phyloP scores from a whole-genome alignment of 2,888 invertebrate genomes.

The Brassicogethes aeneus region DNA sequence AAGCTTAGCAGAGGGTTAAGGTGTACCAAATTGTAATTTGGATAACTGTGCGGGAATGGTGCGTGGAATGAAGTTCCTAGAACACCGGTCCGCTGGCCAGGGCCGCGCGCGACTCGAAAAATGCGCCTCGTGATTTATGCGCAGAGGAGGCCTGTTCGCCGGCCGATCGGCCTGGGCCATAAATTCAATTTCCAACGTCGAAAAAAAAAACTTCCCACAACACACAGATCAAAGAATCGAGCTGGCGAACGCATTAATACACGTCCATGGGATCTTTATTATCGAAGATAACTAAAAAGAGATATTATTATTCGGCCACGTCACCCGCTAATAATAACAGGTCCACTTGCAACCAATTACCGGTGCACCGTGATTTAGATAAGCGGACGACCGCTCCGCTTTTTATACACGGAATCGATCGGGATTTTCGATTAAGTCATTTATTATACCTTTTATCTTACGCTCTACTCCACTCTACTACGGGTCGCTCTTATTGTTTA shows the following conservation, averaged over 20 bases:
- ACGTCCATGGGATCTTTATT: neutral
- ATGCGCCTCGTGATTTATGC: neutral
- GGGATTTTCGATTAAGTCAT: no score
- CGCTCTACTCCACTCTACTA: no score
- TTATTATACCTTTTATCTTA: no score
- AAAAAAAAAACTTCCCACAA: slow-evolving; percentile 1
- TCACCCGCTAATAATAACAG: neutral
- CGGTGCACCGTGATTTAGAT: neutral
- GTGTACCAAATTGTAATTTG: no score
- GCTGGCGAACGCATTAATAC: neutral
- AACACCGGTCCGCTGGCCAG: neutral
- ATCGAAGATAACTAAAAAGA: slow-evolving; percentile 1
- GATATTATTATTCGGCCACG: slow-evolving; percentile 1
- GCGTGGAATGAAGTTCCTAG: no score
- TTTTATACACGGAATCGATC: no score
- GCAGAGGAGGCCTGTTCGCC: neutral
- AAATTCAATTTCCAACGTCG: slow-evolving; percentile 1
- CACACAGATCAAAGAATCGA: neutral
- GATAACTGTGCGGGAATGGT: no score
- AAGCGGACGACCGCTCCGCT: no score
- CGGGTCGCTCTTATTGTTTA: no score
- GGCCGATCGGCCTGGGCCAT: neutral
- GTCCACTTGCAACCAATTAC: neutral
- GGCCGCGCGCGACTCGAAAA: neutral
- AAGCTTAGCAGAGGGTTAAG: no score